Percentiles rank a stretch among this genome's conserved stretches.
Conservation (phyloP, 92 coral and sea anemone species). For the Palythoa grandis region DNA sequence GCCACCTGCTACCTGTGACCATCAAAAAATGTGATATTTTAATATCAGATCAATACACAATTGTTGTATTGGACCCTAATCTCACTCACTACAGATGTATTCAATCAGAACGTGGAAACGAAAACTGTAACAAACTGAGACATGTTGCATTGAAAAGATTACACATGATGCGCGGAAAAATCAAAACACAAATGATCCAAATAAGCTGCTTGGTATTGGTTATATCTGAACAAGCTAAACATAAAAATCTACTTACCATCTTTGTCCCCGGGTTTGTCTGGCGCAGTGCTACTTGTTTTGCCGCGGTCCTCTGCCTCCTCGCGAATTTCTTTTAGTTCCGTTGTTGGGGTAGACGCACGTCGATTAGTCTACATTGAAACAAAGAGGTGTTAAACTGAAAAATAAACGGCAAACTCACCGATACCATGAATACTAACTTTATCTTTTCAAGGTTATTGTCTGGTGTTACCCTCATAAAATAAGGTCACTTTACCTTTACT, state of each 20-base stretch:
- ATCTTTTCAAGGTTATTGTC: background rate
- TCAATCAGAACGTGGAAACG: too few relatives aligned
- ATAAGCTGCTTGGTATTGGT: background rate
- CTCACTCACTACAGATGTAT: too few relatives aligned
- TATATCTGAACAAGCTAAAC: background rate
- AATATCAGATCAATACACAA: too few relatives aligned
- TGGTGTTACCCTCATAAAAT: too few relatives aligned
- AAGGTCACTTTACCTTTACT: too few relatives aligned
- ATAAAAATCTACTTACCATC: constrained; percentile 10
- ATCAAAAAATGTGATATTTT: too few relatives aligned
- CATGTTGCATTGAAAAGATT: too few relatives aligned
- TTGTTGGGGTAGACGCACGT: constrained; percentile 79
- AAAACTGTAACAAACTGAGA: background rate
- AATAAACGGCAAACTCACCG: background rate
- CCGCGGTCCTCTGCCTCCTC: constrained; percentile 84
- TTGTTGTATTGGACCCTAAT: too few relatives aligned
- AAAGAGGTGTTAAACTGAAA: background rate
- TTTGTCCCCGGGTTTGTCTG: constrained; percentile 18
- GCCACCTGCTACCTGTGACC: too few relatives aligned
- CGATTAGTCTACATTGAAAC: constrained; percentile 45
- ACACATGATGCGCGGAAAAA: too few relatives aligned
- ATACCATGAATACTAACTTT: background rate
- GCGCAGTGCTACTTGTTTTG: constrained; percentile 2
- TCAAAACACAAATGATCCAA: too few relatives aligned
- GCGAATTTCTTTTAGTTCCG: constrained; percentile 79